These are phyloP conservation scores for Oxyruncus cristatus DNA, from an alignment of 2,113 vertebrate species.

Conservation along the genomic window DNA sequence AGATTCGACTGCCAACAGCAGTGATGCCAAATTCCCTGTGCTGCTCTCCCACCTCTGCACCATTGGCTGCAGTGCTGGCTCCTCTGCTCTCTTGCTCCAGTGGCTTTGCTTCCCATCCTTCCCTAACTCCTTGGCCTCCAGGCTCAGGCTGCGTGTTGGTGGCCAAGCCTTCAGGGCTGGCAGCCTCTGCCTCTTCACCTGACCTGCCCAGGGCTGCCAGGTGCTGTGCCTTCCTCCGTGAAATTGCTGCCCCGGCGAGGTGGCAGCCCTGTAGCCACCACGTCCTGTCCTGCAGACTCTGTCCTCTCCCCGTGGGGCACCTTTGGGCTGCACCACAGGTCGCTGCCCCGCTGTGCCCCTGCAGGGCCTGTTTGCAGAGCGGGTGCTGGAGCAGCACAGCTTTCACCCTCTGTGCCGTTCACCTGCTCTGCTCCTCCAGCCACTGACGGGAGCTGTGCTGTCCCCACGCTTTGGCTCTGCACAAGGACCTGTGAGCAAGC, in stretches of 20 bases:
- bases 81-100: background rate
- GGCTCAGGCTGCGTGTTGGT: background rate
- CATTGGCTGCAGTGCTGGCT: background rate
- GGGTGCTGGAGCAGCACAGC: rapidly evolving
- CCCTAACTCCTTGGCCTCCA: rapidly evolving
- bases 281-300: background rate
- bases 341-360: rapidly evolving
- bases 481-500: background rate
- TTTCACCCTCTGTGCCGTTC: background rate
- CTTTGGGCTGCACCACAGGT: background rate
- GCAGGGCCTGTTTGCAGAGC: background rate
- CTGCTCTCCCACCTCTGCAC: background rate
- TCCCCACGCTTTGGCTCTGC: rapidly evolving
- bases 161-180: background rate
- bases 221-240: rapidly evolving
- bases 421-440: background rate
- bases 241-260: background rate
- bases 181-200: background rate
- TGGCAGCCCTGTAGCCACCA: background rate
- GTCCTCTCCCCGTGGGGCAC: background rate
- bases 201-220: background rate
- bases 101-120: background rate
- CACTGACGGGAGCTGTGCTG: rapidly evolving
- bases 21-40: background rate
- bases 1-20: background rate